A percentile compares a stretch with the other conserved stretches of the same genome.
Conservation (phyloP, 2,888 invertebrate genomes). For the Spisula solida region DNA sequence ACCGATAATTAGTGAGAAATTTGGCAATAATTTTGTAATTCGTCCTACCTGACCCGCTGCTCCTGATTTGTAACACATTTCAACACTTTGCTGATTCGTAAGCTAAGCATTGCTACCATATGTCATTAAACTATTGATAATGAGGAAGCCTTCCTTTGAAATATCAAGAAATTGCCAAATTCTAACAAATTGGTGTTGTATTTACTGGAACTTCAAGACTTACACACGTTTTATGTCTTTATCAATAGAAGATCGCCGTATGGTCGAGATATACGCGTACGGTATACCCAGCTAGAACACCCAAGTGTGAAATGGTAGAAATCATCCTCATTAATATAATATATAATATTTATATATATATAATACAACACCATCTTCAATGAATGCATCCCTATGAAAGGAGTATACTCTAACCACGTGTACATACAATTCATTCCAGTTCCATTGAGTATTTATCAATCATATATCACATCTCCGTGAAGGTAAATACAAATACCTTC, state of each 20-base stretch:
- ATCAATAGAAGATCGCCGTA: constrained; percentile 5
- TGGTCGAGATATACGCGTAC: constrained; percentile 11
- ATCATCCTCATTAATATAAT: neutral
- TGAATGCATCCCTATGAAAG: too few species aligned
- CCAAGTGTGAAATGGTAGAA: neutral
- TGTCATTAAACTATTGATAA: constrained; percentile 47
- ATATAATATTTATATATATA: too few species aligned
- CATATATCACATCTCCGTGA: too few species aligned
- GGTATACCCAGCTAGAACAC: neutral
- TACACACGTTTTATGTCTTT: constrained; percentile 31
- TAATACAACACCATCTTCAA: too few species aligned
- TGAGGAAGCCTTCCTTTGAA: constrained; percentile 45
- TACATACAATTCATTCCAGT: too few species aligned
- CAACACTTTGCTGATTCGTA: neutral
- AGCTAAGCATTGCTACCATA: constrained; percentile 36
- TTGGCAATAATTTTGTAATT: constrained; percentile 23
- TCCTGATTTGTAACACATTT: constrained; percentile 47
- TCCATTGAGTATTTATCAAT: too few species aligned
- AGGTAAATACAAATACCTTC: too few species aligned
- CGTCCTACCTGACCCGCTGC: constrained; percentile 31
- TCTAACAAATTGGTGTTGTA: constrained; percentile 41
- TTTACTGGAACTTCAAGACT: constrained; percentile 35
- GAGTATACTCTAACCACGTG: too few species aligned
- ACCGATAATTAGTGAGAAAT: neutral
- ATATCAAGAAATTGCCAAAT: constrained; percentile 32